Base-by-base conservation (phyloP, 2,797 vertebrate genomes). In the Echiichthys vipera region DNA sequence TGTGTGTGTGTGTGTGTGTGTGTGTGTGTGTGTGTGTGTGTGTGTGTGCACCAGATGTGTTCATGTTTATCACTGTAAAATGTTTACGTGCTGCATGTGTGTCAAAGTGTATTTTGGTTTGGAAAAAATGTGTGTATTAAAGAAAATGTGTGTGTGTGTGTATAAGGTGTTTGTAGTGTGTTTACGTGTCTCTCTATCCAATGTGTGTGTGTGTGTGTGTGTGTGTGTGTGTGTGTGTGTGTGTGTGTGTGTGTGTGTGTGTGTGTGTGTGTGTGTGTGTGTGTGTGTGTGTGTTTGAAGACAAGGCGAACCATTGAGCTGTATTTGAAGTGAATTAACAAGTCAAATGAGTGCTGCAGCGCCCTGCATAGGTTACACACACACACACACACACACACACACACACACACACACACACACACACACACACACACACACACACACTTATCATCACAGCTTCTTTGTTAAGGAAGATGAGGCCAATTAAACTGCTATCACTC, bases 301-400 rank as follows among this genome's bases (percentile, higher is more conserved):
- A 92, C 90, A 92, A 91, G 87, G 89, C 75, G 11, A 75, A 84
- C 81, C 91, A 92, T 92, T 92, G 86, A 92, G 89, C 82, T 76
- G 83, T 81, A 85, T 89, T 88, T 91, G 91, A 92, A 85, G 88
- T 86, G 87, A 91, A 91, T 92, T 91, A 92, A 91, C 91, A 92
- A 92, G 89, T 91, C 91, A 92, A 92, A 92, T 92, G 87, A 92
- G 89, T 72, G 80, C 86, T 24, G 83, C 89, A 89, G 88, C 84
- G 83, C 77, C 84, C 87, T 88, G 85, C 81, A 85, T 88, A 89
- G 88, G 89, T 89, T 91, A 84, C 78, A 56, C 80, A 80, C 81
- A 78, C 77, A 75, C 84, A 76, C 67, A 77, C 84, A 77, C 74
- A 64, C 73, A 53, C 71, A 50, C 66, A 69, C 67, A 66, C 59